Evolutionary conservation across 2,888 invertebrate genomes (phyloP).

Genomic region (Cephus sareptanus): DNA sequence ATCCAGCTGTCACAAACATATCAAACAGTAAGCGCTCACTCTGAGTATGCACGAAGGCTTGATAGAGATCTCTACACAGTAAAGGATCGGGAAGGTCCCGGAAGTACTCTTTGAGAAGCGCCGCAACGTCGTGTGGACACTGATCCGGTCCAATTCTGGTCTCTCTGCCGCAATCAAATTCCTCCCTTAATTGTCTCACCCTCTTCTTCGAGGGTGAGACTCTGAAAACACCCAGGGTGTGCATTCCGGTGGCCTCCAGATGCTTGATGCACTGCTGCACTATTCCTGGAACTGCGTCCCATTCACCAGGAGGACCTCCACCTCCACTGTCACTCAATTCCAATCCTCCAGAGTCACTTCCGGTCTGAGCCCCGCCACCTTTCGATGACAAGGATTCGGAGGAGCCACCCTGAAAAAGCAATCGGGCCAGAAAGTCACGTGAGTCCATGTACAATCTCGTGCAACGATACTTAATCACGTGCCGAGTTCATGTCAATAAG

Average conservation of each 20-base stretch:
- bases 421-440: background rate
- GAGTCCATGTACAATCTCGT: background rate
- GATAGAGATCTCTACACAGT: slow-evolving; percentile 88
- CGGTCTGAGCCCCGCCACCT: slow-evolving; percentile 54
- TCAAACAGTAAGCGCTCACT: slow-evolving; percentile 72
- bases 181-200: slow-evolving; percentile 91
- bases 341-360: slow-evolving; percentile 57
- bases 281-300: slow-evolving; percentile 77
- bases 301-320: slow-evolving; percentile 66
- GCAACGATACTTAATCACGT: background rate
- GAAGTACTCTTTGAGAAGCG: slow-evolving; percentile 92
- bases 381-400: slow-evolving; percentile 76
- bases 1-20: background rate
- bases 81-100: slow-evolving; percentile 93
- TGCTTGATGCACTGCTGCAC: slow-evolving; percentile 85
- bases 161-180: slow-evolving; percentile 86
- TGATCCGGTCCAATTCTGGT: slow-evolving; percentile 80
- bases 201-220: slow-evolving; percentile 93
- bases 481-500: background rate
- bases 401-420: slow-evolving; percentile 77
- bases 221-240: slow-evolving; percentile 90
- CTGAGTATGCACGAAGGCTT: slow-evolving; percentile 90
- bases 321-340: slow-evolving; percentile 70
- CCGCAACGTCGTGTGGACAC: slow-evolving; percentile 94
- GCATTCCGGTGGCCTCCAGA: slow-evolving; percentile 82